Evolutionary conservation across 2,113 vertebrate genomes (phyloP).

Genomic region (Crypturellus undulatus): DNA sequence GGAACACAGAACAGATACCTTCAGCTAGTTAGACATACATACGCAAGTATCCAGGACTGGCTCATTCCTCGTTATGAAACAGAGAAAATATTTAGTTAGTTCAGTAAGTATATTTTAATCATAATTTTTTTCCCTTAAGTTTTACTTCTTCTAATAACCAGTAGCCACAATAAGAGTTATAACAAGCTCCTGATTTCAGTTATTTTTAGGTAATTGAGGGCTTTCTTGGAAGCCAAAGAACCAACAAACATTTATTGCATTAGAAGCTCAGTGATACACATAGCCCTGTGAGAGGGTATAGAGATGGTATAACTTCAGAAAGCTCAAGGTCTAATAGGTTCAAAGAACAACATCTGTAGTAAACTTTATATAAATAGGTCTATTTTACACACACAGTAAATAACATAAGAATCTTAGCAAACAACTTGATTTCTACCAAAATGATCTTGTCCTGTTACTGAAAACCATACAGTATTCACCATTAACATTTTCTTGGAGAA

Average conservation of each 20-base stretch:
- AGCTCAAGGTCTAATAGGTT: neutral
- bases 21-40: neutral
- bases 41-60: neutral
- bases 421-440: neutral
- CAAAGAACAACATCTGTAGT: neutral
- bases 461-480: neutral
- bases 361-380: neutral
- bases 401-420: neutral
- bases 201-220: neutral
- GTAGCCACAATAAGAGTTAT: neutral
- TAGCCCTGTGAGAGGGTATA: neutral
- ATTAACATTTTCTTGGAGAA: neutral
- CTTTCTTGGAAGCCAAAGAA: neutral
- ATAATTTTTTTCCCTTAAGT: neutral
- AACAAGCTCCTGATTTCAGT: neutral
- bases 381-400: neutral
- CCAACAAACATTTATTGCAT: accelerated
- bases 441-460: neutral
- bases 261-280: neutral
- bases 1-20: neutral
- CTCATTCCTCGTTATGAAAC: neutral
- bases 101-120: neutral
- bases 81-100: neutral
- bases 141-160: neutral
- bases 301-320: neutral